These are phyloP conservation scores for Oscheius sp. DNA, from an alignment of 2,888 invertebrate species.

Conservation along the genomic window DNA sequence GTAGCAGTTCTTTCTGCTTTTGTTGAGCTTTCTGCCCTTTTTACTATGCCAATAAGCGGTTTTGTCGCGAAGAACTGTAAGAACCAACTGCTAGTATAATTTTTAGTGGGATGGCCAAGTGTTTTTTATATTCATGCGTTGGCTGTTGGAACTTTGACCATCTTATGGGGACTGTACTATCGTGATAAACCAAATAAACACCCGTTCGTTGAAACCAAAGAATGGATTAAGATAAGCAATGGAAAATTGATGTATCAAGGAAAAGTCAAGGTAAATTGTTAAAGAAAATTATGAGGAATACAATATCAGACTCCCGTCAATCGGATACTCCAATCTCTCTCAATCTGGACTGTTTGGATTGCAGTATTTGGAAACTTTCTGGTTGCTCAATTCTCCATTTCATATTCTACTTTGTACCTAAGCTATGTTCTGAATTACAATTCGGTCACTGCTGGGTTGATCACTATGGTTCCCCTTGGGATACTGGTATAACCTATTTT, in stretches of 20 bases:
- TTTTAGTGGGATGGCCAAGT: slow-evolving; percentile 58
- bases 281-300: neutral
- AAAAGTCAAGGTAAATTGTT: neutral
- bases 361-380: slow-evolving; percentile 55
- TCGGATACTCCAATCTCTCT: slow-evolving; percentile 47
- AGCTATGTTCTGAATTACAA: slow-evolving; percentile 44
- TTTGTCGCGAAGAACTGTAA: slow-evolving; percentile 40
- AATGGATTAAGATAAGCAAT: slow-evolving; percentile 40
- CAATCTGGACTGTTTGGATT: slow-evolving; percentile 55
- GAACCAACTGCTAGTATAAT: slow-evolving; percentile 27
- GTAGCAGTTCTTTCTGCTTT: slow-evolving; percentile 57
- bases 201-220: slow-evolving; percentile 43
- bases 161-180: slow-evolving; percentile 50
- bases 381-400: slow-evolving; percentile 47
- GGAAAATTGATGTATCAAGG: slow-evolving; percentile 30
- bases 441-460: slow-evolving; percentile 43
- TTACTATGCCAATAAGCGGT: slow-evolving; percentile 60
- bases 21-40: slow-evolving; percentile 56
- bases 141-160: slow-evolving; percentile 41
- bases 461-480: slow-evolving; percentile 47
- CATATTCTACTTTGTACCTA: slow-evolving; percentile 49
- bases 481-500: slow-evolving; percentile 31
- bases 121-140: slow-evolving; percentile 57
- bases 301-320: slow-evolving; percentile 48
- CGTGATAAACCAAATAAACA: slow-evolving; percentile 50